A percentile compares a stretch with the other conserved stretches of the same genome.
These are phyloP conservation scores for Aplodontia rufa DNA, from an alignment of 2,113 vertebrate genomes.

Conservation along the genomic window DNA sequence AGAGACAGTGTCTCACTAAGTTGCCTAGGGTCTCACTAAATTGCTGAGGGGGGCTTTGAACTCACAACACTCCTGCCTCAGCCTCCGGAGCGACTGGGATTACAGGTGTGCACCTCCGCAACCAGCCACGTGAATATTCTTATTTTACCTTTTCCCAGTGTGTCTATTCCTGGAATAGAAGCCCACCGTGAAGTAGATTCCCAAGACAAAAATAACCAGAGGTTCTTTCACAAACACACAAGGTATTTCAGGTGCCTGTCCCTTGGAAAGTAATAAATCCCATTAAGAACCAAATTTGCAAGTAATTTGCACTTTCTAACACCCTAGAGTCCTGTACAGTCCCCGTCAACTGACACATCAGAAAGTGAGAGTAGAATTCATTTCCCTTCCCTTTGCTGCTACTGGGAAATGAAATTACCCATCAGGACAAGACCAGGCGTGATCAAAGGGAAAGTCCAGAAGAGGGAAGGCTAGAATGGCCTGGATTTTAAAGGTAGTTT, in stretches of 20 bases:
- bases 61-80: no score
- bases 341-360: background rate
- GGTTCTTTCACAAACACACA: background rate
- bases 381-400: background rate
- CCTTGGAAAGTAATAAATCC: background rate
- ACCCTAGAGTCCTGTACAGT: background rate
- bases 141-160: background rate
- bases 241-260: background rate
- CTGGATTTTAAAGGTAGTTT: background rate
- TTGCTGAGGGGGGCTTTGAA: no score
- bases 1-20: no score
- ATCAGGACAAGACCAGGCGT: background rate
- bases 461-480: background rate
- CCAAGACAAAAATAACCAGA: background rate
- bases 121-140: no score
- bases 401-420: background rate
- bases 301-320: background rate
- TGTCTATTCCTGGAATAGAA: background rate
- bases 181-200: background rate
- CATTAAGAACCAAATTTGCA: background rate
- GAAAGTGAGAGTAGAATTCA: background rate
- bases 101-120: no score
- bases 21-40: no score
- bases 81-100: no score
- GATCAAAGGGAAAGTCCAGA: background rate